A percentile compares a stretch with the other conserved stretches of the same genome.
Conservation (phyloP, 2,888 invertebrate genomes). For the Lasiommata megera region DNA sequence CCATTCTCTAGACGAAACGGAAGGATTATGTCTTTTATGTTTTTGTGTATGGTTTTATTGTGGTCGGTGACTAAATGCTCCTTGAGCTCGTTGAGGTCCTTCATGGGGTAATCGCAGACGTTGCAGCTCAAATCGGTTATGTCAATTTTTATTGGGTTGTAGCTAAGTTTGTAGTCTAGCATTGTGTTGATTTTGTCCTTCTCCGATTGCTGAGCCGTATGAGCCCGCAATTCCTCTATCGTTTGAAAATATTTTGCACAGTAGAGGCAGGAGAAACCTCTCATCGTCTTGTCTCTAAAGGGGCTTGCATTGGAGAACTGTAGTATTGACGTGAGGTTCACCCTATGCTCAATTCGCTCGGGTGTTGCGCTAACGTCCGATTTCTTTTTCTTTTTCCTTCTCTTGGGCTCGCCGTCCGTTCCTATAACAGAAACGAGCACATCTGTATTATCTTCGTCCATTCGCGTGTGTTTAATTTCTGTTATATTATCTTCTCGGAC, state of each 20-base stretch:
- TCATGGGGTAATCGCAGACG: conserved; percentile 57
- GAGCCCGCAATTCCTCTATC: conserved; percentile 59
- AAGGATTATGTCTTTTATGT: conserved; percentile 72
- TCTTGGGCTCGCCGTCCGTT: conserved; percentile 62
- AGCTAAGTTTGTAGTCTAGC: conserved; percentile 73
- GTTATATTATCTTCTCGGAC: conserved; percentile 32
- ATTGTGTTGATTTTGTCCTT: conserved; percentile 71
- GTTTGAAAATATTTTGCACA: conserved; percentile 62
- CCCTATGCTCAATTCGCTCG: conserved; percentile 73
- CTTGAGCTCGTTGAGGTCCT: conserved; percentile 62
- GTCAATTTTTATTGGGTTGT: conserved; percentile 73
- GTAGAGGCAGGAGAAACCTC: conserved; percentile 74
- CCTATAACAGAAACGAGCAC: conserved; percentile 77
- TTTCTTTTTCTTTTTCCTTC: conserved; percentile 69
- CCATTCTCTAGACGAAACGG: conserved; percentile 69
- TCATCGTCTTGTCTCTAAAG: conserved; percentile 68
- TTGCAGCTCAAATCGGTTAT: conserved; percentile 64
- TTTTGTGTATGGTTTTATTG: conserved; percentile 60
- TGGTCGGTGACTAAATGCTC: conserved; percentile 60
- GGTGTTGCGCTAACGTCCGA: conserved; percentile 69
- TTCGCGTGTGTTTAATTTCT: conserved; percentile 45
- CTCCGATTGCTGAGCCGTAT: conserved; percentile 62
- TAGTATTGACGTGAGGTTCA: conserved; percentile 71
- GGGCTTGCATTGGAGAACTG: conserved; percentile 75
- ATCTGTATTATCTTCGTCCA: conserved; percentile 68